Base-by-base conservation (phyloP, 2,797 vertebrate species). In the Propithecus deckenii region DNA sequence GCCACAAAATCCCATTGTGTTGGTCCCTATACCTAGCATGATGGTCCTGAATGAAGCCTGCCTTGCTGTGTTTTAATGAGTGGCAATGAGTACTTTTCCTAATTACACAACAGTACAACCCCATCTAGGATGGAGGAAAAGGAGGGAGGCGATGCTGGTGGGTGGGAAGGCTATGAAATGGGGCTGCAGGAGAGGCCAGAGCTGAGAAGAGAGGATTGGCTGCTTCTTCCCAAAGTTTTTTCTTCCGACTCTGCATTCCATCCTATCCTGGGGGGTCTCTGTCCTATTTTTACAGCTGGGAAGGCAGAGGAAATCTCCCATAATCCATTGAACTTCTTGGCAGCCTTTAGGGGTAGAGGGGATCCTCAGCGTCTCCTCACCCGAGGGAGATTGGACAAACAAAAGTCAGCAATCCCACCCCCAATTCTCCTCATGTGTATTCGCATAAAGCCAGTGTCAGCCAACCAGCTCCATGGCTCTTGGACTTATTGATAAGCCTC, bases 271-370 rank as follows among this genome's bases (percentile, higher is more conserved):
- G 61, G 35, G 11, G 20, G 11, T 59, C 32, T 71, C 18, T 35
- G 13, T 79, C 48, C 30, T 95, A 52, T 94, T 97, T 97, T 74
- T 75, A 87, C 52, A 92, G 91, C 75, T 94, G 91, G 61, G n/a
- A 93, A 89, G 50, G 35, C 88, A 93, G 71, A 96, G 71, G 25
- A 63, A 86, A 61, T 91, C 85, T 87, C 79, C 63, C 52, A 69
- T 38, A 48, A 63, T 75, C 32, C 25, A 79, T 28, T 25, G 50
- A 87, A 43, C 32, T 75, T 35, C 79, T 91, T 95, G 94, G 35
- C 85, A 92, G 55, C 38, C 22, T 87, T 65, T 75, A 32, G 15
- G 7, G 17, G 30, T 11, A 4, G 41, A 85, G 13, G 61, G 61
- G 13, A 52, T 48, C 30, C 72, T 95, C 35, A 12, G 61, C 43